These are phyloP conservation scores for Acrocera orbiculus DNA, from an alignment of 2,888 invertebrate species.

Conservation along the genomic window DNA sequence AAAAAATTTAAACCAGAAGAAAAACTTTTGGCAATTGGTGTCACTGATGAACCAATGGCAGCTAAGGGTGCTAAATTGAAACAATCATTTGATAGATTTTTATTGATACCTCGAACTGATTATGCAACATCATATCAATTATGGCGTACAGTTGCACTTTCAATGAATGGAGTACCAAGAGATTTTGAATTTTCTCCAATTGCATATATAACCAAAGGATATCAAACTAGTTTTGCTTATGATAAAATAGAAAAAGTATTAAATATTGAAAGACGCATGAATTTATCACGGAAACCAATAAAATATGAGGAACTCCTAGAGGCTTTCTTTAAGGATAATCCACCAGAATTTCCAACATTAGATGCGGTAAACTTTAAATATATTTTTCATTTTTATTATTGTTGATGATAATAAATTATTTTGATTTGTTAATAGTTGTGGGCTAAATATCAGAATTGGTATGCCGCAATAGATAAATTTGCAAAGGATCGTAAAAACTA, in stretches of 20 bases:
- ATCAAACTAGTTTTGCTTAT: constrained; percentile 26
- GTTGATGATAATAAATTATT: no score
- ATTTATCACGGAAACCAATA: constrained; percentile 15
- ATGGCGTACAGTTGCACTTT: constrained; percentile 21
- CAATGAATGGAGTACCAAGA: constrained; percentile 13
- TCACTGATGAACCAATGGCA: constrained; percentile 36
- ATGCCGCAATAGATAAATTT: no score
- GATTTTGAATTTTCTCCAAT: constrained; percentile 19
- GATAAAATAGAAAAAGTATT: constrained; percentile 18
- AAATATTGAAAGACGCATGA: constrained; percentile 19
- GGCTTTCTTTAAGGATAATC: constrained; percentile 15
- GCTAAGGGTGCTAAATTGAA: constrained; percentile 21
- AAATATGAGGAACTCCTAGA: constrained; percentile 21
- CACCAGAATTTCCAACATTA: constrained; percentile 19
- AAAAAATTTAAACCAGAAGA: constrained; percentile 37
- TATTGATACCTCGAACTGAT: constrained; percentile 25
- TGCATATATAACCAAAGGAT: constrained; percentile 22
- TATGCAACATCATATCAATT: constrained; percentile 24
- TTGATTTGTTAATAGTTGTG: no score
- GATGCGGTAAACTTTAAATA: constrained; percentile 16
- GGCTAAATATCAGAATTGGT: no score
- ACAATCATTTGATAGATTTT: constrained; percentile 21
- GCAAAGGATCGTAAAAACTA: no score
- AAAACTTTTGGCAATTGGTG: constrained; percentile 36
- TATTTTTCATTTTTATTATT: no score